Percentiles rank a stretch among this genome's conserved stretches.
These are phyloP conservation scores for Castor canadensis DNA, from an alignment of 2,113 vertebrate genomes.

Conservation along the genomic window DNA sequence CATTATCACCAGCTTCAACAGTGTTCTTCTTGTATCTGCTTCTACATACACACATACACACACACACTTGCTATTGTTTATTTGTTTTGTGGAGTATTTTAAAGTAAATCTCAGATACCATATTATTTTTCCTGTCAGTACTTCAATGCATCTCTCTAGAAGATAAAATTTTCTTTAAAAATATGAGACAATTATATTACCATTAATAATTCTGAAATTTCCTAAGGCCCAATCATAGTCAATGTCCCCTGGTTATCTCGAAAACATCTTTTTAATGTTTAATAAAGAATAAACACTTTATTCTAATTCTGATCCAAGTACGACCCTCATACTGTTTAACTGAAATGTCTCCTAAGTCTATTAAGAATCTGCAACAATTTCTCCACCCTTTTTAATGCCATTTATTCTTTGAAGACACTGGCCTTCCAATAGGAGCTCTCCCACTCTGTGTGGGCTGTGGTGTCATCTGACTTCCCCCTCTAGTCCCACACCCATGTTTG, in stretches of 20 bases:
- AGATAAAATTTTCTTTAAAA: background rate
- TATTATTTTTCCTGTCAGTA: background rate
- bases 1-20: background rate
- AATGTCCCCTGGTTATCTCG: background rate
- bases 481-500: no score
- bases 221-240: background rate
- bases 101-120: no score
- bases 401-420: background rate
- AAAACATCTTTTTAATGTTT: background rate
- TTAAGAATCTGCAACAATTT: background rate
- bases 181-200: background rate
- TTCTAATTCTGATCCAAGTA: background rate
- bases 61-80: no score
- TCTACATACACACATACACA: background rate
- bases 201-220: background rate
- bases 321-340: background rate
- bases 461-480: background rate
- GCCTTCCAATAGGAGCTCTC: background rate
- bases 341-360: background rate
- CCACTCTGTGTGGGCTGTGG: background rate
- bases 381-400: background rate
- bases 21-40: background rate
- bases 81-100: no score
- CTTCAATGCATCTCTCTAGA: background rate
- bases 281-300: background rate